Percentiles rank a stretch among this genome's conserved stretches.
phyloP scores from a whole-genome alignment of 2,888 invertebrate genomes.

The Diarsia dahlii region DNA sequence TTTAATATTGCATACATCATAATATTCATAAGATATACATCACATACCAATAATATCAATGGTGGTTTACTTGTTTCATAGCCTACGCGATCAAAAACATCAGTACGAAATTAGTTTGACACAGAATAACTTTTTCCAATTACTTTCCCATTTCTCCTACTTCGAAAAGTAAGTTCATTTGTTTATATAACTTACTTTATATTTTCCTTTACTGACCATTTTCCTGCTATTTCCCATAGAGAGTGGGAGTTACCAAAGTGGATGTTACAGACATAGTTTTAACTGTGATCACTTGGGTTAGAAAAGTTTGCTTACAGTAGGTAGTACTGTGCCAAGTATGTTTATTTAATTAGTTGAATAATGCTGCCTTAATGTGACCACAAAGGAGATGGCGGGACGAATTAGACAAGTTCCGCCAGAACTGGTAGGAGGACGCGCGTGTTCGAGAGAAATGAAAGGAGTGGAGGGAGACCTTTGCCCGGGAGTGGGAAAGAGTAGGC shows the following conservation, averaged over 20 bases:
- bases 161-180: constrained; percentile 49
- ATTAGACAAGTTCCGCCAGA: no score
- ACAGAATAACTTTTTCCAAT: constrained; percentile 45
- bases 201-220: constrained; percentile 13
- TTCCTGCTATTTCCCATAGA: constrained; percentile 5
- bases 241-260: not conserved
- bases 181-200: constrained; percentile 31
- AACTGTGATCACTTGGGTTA: not conserved
- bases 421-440: no score
- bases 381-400: no score
- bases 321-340: not conserved
- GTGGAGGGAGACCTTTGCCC: no score
- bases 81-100: constrained; percentile 16
- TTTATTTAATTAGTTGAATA: not conserved
- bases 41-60: not conserved
- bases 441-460: no score
- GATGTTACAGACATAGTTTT: constrained; percentile 5
- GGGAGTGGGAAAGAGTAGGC: no score
- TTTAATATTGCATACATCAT: not conserved
- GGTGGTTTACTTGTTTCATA: not conserved
- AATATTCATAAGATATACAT: no score
- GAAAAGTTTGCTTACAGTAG: not conserved
- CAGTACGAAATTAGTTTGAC: constrained; percentile 36
- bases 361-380: not conserved
- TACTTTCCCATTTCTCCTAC: constrained; percentile 46